phyloP scores from a whole-genome alignment of 2,797 vertebrate genomes.

The Myotis daubentonii region DNA sequence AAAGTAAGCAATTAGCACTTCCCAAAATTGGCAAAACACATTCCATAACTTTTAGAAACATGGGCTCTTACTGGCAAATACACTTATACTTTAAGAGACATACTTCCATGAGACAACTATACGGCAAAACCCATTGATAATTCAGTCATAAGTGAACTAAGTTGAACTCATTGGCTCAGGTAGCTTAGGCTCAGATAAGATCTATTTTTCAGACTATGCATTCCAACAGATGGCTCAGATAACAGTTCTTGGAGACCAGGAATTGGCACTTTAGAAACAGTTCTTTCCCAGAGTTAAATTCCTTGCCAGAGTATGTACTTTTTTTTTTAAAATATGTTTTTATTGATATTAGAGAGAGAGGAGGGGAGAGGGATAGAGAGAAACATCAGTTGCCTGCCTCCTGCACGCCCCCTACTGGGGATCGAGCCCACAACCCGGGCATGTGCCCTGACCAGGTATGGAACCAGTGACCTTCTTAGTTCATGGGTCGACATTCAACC shows the following conservation, averaged over 20 bases:
- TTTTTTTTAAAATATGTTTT: background rate
- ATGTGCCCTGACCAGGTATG: too few relatives aligned
- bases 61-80: background rate
- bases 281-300: background rate
- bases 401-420: too few relatives aligned
- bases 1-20: background rate
- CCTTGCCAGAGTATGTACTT: background rate
- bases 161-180: background rate
- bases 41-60: background rate
- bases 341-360: too few relatives aligned
- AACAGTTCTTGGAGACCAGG: background rate
- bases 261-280: background rate
- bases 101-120: background rate
- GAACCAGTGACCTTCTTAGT: too few relatives aligned
- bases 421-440: too few relatives aligned
- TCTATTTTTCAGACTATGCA: background rate
- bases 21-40: background rate
- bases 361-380: too few relatives aligned
- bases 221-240: background rate
- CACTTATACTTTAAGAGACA: background rate
- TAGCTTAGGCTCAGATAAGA: background rate
- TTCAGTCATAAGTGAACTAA: background rate
- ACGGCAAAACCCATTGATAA: background rate
- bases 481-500: too few relatives aligned
- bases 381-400: too few relatives aligned